A percentile compares a stretch with the other conserved stretches of the same genome.
Conservation (phyloP, 2,797 vertebrate species). For the Phoxinus dragarum region DNA sequence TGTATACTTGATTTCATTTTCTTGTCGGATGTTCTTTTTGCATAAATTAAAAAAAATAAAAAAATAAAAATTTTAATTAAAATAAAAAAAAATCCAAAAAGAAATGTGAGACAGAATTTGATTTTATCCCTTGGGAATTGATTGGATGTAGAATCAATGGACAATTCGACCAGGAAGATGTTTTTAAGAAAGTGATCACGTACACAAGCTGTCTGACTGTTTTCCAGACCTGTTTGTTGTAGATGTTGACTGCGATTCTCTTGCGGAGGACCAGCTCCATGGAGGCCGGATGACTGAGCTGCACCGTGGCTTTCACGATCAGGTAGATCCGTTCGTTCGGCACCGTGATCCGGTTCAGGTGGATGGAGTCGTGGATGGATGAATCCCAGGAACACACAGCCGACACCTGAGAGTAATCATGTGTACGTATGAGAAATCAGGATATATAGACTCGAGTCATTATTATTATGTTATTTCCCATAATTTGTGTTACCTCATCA, state of each 20-base stretch:
- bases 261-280: conserved; percentile 96
- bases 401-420: conserved; percentile 79
- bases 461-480: neutral
- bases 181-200: neutral
- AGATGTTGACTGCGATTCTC: conserved; percentile 95
- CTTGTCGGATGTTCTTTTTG: too few relatives aligned
- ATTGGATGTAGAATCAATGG: neutral
- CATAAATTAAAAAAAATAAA: too few relatives aligned
- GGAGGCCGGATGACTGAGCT: conserved; percentile 95
- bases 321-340: conserved; percentile 94
- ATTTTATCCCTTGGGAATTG: neutral
- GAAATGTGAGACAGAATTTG: too few relatives aligned
- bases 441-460: neutral
- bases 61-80: too few relatives aligned
- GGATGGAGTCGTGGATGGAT: conserved; percentile 94
- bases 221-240: conserved; percentile 92
- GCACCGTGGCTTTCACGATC: conserved; percentile 93
- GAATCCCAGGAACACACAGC: conserved; percentile 96
- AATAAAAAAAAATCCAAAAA: too few relatives aligned
- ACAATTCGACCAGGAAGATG: neutral
- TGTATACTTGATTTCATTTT: too few relatives aligned
- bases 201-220: neutral
- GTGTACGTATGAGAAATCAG: neutral
- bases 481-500: conserved; percentile 84
- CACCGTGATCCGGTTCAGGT: conserved; percentile 92